Evolutionary conservation across 2,888 invertebrate genomes (phyloP).

Genomic region (Meiosimyza platycephala): DNA sequence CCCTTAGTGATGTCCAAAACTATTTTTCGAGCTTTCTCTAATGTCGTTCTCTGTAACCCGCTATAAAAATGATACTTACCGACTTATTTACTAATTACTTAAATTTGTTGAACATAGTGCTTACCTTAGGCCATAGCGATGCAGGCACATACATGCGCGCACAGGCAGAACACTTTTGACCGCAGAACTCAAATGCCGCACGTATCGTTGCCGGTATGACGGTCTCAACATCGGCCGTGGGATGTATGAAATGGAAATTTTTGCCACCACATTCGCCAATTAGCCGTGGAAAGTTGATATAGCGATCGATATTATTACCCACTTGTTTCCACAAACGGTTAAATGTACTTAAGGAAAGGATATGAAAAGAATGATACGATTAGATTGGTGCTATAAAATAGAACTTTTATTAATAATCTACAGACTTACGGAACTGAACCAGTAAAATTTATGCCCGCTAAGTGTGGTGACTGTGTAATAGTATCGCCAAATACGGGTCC

Average conservation of each 20-base stretch:
- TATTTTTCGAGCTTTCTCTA: no score
- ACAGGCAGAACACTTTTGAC: slow-evolving; percentile 99
- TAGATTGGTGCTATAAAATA: slow-evolving; percentile 2
- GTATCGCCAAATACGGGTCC: slow-evolving; percentile 95
- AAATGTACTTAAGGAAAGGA: slow-evolving; percentile 76
- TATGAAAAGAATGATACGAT: slow-evolving; percentile 35
- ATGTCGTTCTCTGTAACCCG: no score
- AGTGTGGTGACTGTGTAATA: slow-evolving; percentile 84
- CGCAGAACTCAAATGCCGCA: slow-evolving; percentile 95
- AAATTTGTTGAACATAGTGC: background rate
- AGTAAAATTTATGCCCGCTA: slow-evolving; percentile 97
- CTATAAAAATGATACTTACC: no score
- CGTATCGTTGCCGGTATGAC: slow-evolving; percentile 88
- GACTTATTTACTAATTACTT: no score
- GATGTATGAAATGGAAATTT: slow-evolving; percentile 97
- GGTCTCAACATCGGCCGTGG: slow-evolving; percentile 84
- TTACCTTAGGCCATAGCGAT: slow-evolving; percentile 82
- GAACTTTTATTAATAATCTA: background rate
- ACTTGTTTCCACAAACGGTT: slow-evolving; percentile 93
- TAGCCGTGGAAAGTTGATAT: slow-evolving; percentile 91
- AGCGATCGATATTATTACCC: slow-evolving; percentile 85
- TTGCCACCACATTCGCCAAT: slow-evolving; percentile 99
- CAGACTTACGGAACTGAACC: slow-evolving; percentile 88
- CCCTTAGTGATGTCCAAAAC: no score
- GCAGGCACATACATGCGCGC: slow-evolving; percentile 96